These are phyloP conservation scores for Pagrus major DNA, from an alignment of 2,113 vertebrate genomes.

Conservation along the genomic window DNA sequence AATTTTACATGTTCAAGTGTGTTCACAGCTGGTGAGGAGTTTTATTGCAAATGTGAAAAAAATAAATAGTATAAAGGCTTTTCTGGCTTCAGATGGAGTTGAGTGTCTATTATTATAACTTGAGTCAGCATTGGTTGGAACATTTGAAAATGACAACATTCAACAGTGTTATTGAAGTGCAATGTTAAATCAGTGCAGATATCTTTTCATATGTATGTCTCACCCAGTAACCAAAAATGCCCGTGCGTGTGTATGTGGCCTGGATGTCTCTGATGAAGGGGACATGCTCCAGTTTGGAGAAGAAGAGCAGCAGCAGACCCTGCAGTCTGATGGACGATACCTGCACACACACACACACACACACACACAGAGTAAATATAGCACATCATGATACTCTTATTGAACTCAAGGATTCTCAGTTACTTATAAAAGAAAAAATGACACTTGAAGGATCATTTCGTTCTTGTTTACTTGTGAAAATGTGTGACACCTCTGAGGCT, in stretches of 20 bases:
- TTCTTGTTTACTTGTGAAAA: neutral
- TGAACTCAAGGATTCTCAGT: neutral
- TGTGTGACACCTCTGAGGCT: no score
- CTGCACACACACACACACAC: slow-evolving; percentile 79
- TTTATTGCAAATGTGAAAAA: neutral
- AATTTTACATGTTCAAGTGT: neutral
- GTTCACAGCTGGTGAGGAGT: neutral
- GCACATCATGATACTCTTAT: neutral
- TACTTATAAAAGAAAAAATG: neutral
- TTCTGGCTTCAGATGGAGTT: neutral
- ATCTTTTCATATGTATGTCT: slow-evolving; percentile 25
- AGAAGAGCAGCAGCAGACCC: slow-evolving; percentile 92
- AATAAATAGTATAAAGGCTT: neutral
- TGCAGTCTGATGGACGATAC: slow-evolving; percentile 94
- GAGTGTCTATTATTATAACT: neutral
- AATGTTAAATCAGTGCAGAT: neutral
- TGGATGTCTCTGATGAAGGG: slow-evolving; percentile 90
- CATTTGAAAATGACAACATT: no score
- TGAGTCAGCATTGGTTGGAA: no score
- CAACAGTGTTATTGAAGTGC: neutral
- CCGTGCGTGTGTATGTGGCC: slow-evolving; percentile 91
- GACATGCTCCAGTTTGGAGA: slow-evolving; percentile 89
- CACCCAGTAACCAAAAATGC: slow-evolving; percentile 96
- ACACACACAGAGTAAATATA: neutral
- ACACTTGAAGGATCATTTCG: neutral